Evolutionary conservation across 2,797 vertebrate species (phyloP).

Genomic region (Brotula barbata): DNA sequence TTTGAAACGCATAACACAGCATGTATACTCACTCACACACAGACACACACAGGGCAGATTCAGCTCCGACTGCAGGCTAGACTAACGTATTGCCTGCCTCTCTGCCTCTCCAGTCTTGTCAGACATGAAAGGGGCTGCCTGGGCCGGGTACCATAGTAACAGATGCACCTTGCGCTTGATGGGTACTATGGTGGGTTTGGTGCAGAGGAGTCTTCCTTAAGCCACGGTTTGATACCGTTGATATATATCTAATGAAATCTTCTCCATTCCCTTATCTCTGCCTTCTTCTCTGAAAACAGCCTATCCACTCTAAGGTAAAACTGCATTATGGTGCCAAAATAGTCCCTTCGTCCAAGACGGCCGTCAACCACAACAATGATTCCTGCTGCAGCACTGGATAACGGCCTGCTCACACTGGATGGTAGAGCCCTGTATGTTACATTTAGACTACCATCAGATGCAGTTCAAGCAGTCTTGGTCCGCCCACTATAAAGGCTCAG

Average conservation of each 20-base stretch:
- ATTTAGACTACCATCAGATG: slow-evolving; percentile 29
- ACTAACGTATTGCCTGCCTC: slow-evolving; percentile 57
- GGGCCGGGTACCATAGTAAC: slow-evolving; percentile 82
- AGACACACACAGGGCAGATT: slow-evolving; percentile 31
- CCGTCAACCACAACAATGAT: slow-evolving; percentile 60
- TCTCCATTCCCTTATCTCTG: slow-evolving; percentile 69
- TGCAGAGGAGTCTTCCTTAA: slow-evolving; percentile 64
- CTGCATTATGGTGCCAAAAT: slow-evolving; percentile 67
- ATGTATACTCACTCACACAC: background rate
- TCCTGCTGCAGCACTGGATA: slow-evolving; percentile 48
- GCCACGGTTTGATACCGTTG: slow-evolving; percentile 61
- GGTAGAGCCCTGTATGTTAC: slow-evolving; percentile 35
- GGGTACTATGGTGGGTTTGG: slow-evolving; percentile 57
- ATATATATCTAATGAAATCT: slow-evolving; percentile 74
- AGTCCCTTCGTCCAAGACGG: slow-evolving; percentile 60
- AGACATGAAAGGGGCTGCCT: slow-evolving; percentile 78
- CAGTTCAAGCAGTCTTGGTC: background rate
- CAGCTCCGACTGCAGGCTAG: slow-evolving; percentile 55
- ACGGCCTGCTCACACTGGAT: slow-evolving; percentile 41
- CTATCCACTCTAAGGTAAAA: slow-evolving; percentile 63
- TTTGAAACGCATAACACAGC: slow-evolving; percentile 37
- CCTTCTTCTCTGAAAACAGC: slow-evolving; percentile 60
- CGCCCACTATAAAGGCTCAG: slow-evolving; percentile 11
- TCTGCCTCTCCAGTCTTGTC: slow-evolving; percentile 67
- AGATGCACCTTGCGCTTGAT: slow-evolving; percentile 75